These are phyloP conservation scores for Peromyscus maniculatus DNA, from an alignment of 2,113 vertebrate species.

Conservation along the genomic window DNA sequence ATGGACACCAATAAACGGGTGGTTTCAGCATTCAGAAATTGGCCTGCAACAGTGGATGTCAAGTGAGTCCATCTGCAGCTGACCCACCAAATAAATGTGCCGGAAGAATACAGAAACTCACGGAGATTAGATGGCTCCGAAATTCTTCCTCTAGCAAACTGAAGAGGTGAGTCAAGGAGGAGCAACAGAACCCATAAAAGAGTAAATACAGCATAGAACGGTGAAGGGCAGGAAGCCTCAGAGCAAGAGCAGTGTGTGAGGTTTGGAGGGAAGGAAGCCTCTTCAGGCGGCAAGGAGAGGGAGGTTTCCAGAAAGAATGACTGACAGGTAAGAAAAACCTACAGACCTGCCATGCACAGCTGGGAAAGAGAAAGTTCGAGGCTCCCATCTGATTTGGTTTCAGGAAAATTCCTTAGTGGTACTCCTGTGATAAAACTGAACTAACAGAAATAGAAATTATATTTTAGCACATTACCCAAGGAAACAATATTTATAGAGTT, in stretches of 20 bases:
- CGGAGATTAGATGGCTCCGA: background rate
- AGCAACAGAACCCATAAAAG: background rate
- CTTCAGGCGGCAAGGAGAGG: background rate
- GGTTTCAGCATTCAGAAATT: background rate
- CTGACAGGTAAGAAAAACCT: background rate
- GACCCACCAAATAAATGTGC: constrained; percentile 34
- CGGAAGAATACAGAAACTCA: background rate
- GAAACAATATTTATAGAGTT: background rate
- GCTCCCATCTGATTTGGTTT: background rate
- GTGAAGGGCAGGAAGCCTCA: background rate
- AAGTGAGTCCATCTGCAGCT: background rate
- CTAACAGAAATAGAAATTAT: background rate
- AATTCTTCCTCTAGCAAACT: constrained; percentile 24
- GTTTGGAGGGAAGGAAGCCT: background rate
- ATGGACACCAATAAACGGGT: background rate
- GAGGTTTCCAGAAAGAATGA: background rate
- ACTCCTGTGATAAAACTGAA: background rate
- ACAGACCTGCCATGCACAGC: background rate
- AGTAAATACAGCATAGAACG: background rate
- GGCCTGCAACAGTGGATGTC: background rate
- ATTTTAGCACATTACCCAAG: background rate
- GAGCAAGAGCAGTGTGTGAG: background rate
- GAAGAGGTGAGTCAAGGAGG: background rate
- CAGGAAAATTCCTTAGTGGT: background rate
- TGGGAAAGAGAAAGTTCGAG: background rate